Percentiles rank a stretch among this genome's conserved stretches.
Conservation (phyloP, 1,140 invertebrate species). For the Teleogryllus occipitalis region DNA sequence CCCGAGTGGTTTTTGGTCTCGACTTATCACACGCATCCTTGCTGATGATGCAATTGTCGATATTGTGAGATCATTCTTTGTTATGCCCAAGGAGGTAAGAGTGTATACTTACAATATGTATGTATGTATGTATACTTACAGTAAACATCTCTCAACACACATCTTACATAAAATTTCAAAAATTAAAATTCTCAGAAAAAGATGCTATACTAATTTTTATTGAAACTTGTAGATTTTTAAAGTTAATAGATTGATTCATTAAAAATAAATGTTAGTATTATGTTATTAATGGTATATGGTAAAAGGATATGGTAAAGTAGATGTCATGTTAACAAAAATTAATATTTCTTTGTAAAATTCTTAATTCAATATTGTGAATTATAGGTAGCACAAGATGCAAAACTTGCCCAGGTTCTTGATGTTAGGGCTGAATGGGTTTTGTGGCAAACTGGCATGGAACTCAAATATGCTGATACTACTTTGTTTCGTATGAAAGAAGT, state of each 20-base stretch:
- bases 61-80: slow-evolving; percentile 64
- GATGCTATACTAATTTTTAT: background rate
- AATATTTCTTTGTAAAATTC: background rate
- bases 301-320: background rate
- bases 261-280: background rate
- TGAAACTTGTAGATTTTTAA: background rate
- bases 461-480: slow-evolving; percentile 70
- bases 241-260: background rate
- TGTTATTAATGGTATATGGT: background rate
- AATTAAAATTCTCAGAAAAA: background rate
- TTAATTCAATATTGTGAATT: background rate
- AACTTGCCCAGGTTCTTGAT: slow-evolving; percentile 53
- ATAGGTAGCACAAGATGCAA: slow-evolving; percentile 48
- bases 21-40: slow-evolving; percentile 83
- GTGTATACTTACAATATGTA: background rate
- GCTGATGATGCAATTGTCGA: slow-evolving; percentile 82
- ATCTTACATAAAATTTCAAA: background rate
- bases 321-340: background rate
- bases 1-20: slow-evolving; percentile 95
- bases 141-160: too few species aligned
- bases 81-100: slow-evolving; percentile 49
- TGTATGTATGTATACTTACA: too few species aligned
- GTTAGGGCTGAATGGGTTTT: slow-evolving; percentile 81
- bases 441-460: slow-evolving; percentile 90
- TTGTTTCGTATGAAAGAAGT: slow-evolving; percentile 81